Percentiles rank a stretch among this genome's conserved stretches.
Evolutionary conservation across 2,113 vertebrate species (phyloP).

Genomic region (Rattus norvegicus): DNA sequence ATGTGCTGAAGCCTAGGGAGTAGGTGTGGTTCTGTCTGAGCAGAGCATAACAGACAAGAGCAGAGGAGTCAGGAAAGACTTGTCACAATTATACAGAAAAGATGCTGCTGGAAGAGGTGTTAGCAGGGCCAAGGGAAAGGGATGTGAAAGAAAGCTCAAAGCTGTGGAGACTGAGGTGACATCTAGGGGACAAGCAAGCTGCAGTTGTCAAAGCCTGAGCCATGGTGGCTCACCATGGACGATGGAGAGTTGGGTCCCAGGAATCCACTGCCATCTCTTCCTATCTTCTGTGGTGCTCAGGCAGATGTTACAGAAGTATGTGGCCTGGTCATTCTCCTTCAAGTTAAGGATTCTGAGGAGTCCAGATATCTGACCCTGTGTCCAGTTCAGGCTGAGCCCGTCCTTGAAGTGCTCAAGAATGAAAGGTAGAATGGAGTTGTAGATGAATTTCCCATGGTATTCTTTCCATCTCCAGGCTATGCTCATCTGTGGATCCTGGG

Average conservation of each 20-base stretch:
- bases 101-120: not conserved
- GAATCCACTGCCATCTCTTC: no score
- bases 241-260: no score
- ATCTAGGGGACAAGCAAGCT: no score
- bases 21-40: not conserved
- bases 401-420: rapidly evolving
- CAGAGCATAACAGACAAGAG: not conserved
- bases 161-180: not conserved
- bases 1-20: not conserved
- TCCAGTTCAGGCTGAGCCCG: not conserved
- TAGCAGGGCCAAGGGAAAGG: not conserved
- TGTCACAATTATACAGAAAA: not conserved
- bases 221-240: no score
- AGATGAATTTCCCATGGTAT: not conserved
- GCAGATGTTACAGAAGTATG: no score
- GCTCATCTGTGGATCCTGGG: rapidly evolving
- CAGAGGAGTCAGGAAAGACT: not conserved
- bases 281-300: no score
- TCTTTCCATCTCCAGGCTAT: rapidly evolving
- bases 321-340: no score
- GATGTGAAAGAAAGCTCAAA: not conserved
- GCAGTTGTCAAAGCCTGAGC: not conserved
- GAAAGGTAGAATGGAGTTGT: rapidly evolving
- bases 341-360: not conserved
- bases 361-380: rapidly evolving